Evolutionary conservation across 2,797 vertebrate species (phyloP), one percentile per base, ranked within the genome.

Genomic region (Capromys pilorides): DNA sequence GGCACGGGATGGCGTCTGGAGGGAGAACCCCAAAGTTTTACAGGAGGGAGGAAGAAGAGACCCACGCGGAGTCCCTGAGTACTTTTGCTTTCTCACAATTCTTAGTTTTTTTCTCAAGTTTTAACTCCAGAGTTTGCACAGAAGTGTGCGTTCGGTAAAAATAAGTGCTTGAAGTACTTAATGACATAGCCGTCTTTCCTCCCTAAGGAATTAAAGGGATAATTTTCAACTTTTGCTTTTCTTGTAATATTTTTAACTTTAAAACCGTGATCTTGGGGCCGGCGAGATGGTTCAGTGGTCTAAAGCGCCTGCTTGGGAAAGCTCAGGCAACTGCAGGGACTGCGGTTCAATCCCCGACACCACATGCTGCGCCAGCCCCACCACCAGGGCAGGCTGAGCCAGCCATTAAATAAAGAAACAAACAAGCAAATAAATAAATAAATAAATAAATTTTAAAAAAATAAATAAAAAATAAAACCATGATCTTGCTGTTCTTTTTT

Each of bases 221-320:
- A 9, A 90, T 86, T 90, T 96, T 95, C 94, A 97, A 93, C 95
- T 97, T 97, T 96, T 97, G 92, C 91, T 96, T 98, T 96, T 97
- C 97, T 97, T 96, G 96, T 83, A 7, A 97, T 97, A 97, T 96
- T 98, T 98, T 98, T 95, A 96, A 96, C 96, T 97, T 97, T 98
- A 96, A 97, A 97, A 98, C 86, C 11, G 96, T 98, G 94, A 97
- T 96, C 49, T 49, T 54, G 16, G 51, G 51, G 51, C 13, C 13
- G 11, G 51, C 12, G 51, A 54, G 51, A 54, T 54, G 51, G 51
- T 14, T 54, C n/a, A n/a, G n/a, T n/a, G n/a, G n/a, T n/a, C n/a
- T n/a, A n/a, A n/a, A n/a, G n/a, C n/a, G n/a, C n/a, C n/a, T n/a
- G n/a, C n/a, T n/a, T n/a, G n/a, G n/a, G n/a, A n/a, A n/a, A n/a